Evolutionary conservation across 2,888 invertebrate genomes (phyloP).

Genomic region (Empis livida): DNA sequence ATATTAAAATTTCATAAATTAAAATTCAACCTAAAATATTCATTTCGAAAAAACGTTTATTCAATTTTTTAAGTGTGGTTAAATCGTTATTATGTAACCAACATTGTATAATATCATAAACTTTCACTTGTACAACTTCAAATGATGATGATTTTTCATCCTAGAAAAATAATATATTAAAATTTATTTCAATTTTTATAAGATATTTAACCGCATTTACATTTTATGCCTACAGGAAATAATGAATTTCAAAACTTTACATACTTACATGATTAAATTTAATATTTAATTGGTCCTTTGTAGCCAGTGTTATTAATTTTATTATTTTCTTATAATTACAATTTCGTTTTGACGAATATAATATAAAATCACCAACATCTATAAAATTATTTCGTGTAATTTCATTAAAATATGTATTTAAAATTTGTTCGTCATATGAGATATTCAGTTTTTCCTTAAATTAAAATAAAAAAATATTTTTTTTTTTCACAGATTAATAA

Average conservation of each 20-base stretch:
- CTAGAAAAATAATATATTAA: constrained; percentile 11
- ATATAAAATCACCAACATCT: constrained; percentile 18
- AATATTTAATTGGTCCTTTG: constrained; percentile 24
- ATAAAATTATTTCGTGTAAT: constrained; percentile 7
- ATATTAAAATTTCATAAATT: background rate
- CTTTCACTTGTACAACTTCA: constrained; percentile 23
- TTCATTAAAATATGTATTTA: constrained; percentile 18
- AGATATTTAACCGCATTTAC: too few relatives aligned
- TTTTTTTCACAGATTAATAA: background rate
- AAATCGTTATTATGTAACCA: constrained; percentile 31
- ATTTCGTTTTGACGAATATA: constrained; percentile 29
- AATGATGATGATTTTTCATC: constrained; percentile 12
- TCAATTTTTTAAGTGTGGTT: constrained; percentile 23
- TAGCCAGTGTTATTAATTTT: constrained; percentile 25
- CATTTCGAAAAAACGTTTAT: constrained; percentile 27
- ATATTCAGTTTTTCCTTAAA: constrained; percentile 28
- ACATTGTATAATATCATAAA: constrained; percentile 26
- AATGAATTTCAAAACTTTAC: background rate
- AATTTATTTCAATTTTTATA: background rate
- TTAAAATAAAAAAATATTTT: background rate
- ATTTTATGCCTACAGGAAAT: too few relatives aligned
- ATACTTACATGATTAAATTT: constrained; percentile 26
- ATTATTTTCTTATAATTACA: constrained; percentile 30
- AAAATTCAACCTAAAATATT: constrained; percentile 29
- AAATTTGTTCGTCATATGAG: constrained; percentile 25